Evolutionary conservation across 2,888 invertebrate species (phyloP), one percentile per base, ranked within the genome.

Genomic region (Pandemis corylana): DNA sequence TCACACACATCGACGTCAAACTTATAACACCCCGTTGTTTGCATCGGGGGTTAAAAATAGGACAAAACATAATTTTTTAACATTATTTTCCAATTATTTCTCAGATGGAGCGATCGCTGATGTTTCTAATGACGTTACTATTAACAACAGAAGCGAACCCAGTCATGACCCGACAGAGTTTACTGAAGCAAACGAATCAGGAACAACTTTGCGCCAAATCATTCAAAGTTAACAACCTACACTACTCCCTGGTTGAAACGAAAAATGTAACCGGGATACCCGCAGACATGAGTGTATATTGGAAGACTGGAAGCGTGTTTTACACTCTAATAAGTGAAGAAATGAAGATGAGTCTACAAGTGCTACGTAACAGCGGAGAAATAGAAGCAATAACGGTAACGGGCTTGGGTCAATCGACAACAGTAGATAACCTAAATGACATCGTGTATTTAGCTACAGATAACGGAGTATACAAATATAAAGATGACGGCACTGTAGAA

Each of bases 401-500:
- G 0, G 93, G 91, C 0, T 78, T 93, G 9, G 94, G 94, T 61
- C 94, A 94, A 69, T 93, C 94, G 12, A 90, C 90, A 1, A 86
- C 90, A 2, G 89, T 94, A 36, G 94, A 94, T 89, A 94, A 94
- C 89, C 87, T 91, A 15, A 93, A 94, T 77, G 91, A 94, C 83
- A 88, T 92, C 5, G 85, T 93, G 1, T 94, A 93, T 78, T 82
- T 94, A 61, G 94, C 92, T 0, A 93, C 94, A 72, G 94, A 94
- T 89, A 93, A 92, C 78, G 94, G 94, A 0, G 90, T 94, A 0
- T 94, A 93, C 67, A 94, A 90, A 88, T 93, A 90, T 72, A 90
- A 90, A 78, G 89, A 90, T 10, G 90, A 91, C 68, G 84, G 87
- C 0, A 85, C 89, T 5, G 84, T 89, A 5, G 90, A 91, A 77